Percentiles rank a stretch among this genome's conserved stretches.
Evolutionary conservation across 2,888 invertebrate genomes (phyloP).

Genomic region (Ptilodon capucinus): DNA sequence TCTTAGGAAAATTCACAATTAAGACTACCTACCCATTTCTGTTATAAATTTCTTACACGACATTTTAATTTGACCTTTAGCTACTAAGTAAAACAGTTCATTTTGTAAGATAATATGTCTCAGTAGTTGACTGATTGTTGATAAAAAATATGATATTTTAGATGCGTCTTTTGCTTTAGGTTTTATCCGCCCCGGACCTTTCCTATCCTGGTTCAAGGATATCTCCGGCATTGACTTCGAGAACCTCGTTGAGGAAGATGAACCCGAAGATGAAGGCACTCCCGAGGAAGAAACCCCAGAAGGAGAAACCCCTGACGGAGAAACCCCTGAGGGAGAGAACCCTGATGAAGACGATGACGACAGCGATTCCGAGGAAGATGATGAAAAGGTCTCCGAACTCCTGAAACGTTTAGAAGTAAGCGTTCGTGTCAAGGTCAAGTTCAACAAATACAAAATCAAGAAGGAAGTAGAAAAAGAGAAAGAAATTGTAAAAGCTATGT

Average conservation of each 20-base stretch:
- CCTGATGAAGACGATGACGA: conserved; percentile 37
- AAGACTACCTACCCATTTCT: too few species aligned
- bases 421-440: conserved; percentile 65
- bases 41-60: too few species aligned
- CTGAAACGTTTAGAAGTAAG: conserved; percentile 64
- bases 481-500: background rate
- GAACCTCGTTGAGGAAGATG: conserved; percentile 51
- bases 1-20: too few species aligned
- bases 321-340: background rate
- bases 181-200: conserved; percentile 68
- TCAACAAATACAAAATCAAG: conserved; percentile 55
- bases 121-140: background rate
- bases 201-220: conserved; percentile 58
- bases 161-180: conserved; percentile 39
- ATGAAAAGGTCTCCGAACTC: conserved; percentile 51
- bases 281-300: conserved; percentile 8
- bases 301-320: background rate
- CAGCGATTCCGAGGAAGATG: conserved; percentile 44
- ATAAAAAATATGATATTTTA: background rate
- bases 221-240: conserved; percentile 66
- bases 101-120: background rate
- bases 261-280: conserved; percentile 14
- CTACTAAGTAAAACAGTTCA: too few species aligned
- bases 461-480: conserved; percentile 31
- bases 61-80: too few species aligned